phyloP scores from a whole-genome alignment of 2,797 vertebrate genomes.

The Delichon dasypus region DNA sequence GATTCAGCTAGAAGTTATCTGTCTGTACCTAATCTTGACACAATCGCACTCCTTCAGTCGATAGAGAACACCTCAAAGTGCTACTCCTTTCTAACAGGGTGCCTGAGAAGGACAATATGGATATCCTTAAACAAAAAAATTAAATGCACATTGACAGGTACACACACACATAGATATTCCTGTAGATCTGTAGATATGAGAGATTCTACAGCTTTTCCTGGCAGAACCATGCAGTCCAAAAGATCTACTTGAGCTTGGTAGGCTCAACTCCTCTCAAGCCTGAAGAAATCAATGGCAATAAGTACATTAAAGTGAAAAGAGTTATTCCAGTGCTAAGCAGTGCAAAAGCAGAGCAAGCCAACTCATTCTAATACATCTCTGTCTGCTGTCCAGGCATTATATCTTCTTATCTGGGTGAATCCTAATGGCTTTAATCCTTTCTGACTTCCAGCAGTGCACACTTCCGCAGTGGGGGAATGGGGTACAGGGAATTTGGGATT shows the following conservation, averaged over 20 bases:
- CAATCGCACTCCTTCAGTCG: not conserved
- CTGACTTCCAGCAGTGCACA: not conserved
- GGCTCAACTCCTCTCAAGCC: not conserved
- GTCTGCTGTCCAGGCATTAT: not conserved
- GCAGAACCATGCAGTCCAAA: not conserved
- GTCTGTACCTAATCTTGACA: not conserved
- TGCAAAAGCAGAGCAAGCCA: not conserved
- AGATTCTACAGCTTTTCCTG: not conserved
- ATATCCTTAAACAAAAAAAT: not conserved
- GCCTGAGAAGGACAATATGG: not conserved
- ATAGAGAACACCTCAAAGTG: not conserved
- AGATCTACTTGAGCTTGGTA: not conserved
- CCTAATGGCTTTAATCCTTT: not conserved
- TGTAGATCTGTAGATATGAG: not conserved
- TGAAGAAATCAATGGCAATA: slow-evolving; percentile 46
- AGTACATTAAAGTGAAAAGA: slow-evolving; percentile 9
- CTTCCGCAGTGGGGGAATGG: not conserved
- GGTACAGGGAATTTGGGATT: not conserved
- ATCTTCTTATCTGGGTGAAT: not conserved
- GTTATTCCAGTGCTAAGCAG: slow-evolving; percentile 6
- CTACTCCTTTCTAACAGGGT: not conserved
- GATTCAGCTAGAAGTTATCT: not conserved
- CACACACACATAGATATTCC: not conserved
- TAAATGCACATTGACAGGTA: not conserved
- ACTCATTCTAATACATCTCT: not conserved